Evolutionary conservation across 2,113 vertebrate genomes (phyloP).

Genomic region (Greenwoodochromis staneri): DNA sequence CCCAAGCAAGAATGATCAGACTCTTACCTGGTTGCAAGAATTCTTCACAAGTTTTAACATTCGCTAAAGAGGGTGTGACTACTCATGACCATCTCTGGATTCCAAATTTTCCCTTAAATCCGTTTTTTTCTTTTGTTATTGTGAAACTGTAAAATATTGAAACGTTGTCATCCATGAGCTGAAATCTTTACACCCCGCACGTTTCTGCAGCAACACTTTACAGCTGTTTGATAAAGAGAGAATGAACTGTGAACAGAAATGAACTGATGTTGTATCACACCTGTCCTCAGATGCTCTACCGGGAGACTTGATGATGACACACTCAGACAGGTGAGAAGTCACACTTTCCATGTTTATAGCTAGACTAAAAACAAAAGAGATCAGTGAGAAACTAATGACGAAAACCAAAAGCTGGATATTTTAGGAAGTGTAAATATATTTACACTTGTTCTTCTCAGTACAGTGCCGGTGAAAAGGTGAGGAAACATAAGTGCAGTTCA

Average conservation of each 20-base stretch:
- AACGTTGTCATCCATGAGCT: not conserved
- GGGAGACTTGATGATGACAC: not conserved
- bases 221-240: not conserved
- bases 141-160: not conserved
- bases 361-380: not conserved
- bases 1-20: not conserved
- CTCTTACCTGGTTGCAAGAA: not conserved
- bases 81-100: not conserved
- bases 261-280: not conserved
- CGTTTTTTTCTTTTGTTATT: rapidly evolving
- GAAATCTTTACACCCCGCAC: not conserved
- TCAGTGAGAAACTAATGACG: not conserved
- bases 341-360: not conserved
- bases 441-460: not conserved
- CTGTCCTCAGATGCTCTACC: not conserved
- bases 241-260: not conserved
- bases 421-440: not conserved
- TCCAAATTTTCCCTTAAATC: not conserved
- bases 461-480: not conserved
- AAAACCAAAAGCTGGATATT: not conserved
- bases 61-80: not conserved
- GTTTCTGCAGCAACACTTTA: not conserved
- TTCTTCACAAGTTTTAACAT: not conserved
- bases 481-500: not conserved
- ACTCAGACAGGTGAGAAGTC: slow-evolving; percentile 18